Evolutionary conservation across 2,888 invertebrate species (phyloP), one percentile per base, ranked within the genome.

Genomic region (Ptychoptera albimana): DNA sequence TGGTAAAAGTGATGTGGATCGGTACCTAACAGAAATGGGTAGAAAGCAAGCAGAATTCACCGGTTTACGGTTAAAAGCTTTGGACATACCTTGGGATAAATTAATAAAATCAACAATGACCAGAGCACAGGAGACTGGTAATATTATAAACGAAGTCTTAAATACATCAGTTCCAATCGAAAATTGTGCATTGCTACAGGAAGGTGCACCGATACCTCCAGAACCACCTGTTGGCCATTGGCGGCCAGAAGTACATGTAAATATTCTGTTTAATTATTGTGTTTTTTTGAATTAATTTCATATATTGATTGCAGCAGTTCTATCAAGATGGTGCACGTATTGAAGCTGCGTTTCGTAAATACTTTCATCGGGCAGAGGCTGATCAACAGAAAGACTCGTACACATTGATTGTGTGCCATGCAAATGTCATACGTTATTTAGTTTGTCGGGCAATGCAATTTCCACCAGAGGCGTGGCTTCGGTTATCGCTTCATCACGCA

Each of bases 391-490:
- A 79, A 37, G 92, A 94, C 60, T 75, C 81, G 0, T 89, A 85
- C 61, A 93, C 94, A 32, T 61, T 98, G 37, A 68, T 97, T 44
- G 93, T 98, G 2, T 97, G 97, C 54, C 98, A 98, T 64, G 96
- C 89, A 4, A 98, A 98, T 65, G 97, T 98, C 15, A 98, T 98
- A 56, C 73, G 94, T 38, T 97, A 89, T 66, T 88, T 88, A 59
- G 79, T 87, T n/a, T 89, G 89, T 72, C 91, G 97, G 60, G 94
- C 93, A 0, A 69, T 98, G 36, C 98, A 98, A 63, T 84, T 97
- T 57, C 96, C 96, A 1, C 84, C 94, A 0, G 96, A 98, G 65
- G 97, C 84, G 2, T 98, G 98, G 98, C 70, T 97, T 10, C 74
- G 98, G 46, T 77, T 98, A 57, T 81, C 81, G 10, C 69, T 98